Conservation (phyloP, 2,797 vertebrate genomes). For the Artibeus lituratus region DNA sequence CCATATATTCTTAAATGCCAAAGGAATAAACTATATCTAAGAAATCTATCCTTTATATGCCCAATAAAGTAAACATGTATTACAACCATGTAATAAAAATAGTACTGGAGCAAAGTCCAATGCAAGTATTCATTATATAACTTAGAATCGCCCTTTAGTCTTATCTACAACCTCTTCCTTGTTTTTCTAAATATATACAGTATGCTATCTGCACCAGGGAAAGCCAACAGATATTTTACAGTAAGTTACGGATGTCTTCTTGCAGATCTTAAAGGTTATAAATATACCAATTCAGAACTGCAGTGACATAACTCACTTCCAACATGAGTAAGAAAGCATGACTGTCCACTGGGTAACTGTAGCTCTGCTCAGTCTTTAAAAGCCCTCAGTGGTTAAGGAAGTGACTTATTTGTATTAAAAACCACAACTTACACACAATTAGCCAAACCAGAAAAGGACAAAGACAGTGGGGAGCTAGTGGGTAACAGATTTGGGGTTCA, state of each 20-base stretch:
- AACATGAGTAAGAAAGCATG: conserved; percentile 65
- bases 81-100: conserved; percentile 64
- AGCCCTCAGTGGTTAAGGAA: conserved; percentile 74
- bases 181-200: conserved; percentile 58
- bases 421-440: conserved; percentile 77
- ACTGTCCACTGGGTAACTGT: conserved; percentile 72
- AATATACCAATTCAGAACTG: conserved; percentile 25
- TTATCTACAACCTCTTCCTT: conserved; percentile 61
- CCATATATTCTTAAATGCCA: neutral
- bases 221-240: conserved; percentile 44
- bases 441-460: conserved; percentile 72
- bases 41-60: conserved; percentile 49
- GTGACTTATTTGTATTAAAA: conserved; percentile 78
- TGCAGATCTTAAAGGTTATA: conserved; percentile 32
- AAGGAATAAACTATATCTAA: neutral
- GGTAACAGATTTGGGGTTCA: conserved; percentile 66
- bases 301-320: conserved; percentile 58
- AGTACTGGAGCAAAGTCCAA: conserved; percentile 73
- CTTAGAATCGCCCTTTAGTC: conserved; percentile 61
- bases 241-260: conserved; percentile 33
- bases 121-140: conserved; percentile 45
- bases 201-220: neutral
- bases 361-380: conserved; percentile 75
- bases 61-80: conserved; percentile 59
- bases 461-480: neutral